phyloP scores from a whole-genome alignment of 1,140 invertebrate genomes.

The Diplogasteroides magnus region DNA sequence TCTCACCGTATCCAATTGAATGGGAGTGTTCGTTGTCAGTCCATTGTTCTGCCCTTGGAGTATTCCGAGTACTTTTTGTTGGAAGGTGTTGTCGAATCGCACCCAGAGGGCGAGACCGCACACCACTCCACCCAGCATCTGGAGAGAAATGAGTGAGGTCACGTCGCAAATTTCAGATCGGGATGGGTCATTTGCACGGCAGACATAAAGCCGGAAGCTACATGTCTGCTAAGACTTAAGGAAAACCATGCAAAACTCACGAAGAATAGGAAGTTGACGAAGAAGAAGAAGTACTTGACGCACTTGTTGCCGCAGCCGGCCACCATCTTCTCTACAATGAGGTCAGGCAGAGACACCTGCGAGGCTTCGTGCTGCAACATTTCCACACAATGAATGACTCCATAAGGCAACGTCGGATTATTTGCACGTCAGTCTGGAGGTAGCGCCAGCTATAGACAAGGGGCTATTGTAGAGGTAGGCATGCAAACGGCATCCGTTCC shows the following conservation, averaged over 20 bases:
- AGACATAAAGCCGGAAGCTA: too few species aligned
- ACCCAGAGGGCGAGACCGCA: constrained; percentile 24
- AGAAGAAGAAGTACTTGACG: constrained; percentile 28
- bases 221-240: neutral
- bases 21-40: too few species aligned
- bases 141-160: neutral
- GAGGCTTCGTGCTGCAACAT: too few species aligned
- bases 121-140: constrained; percentile 18
- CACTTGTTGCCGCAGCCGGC: constrained; percentile 27
- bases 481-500: too few species aligned
- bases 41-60: neutral
- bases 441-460: too few species aligned
- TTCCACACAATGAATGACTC: too few species aligned
- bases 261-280: constrained; percentile 25
- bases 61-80: neutral
- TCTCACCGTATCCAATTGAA: neutral
- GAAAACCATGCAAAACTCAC: constrained; percentile 11
- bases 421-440: too few species aligned
- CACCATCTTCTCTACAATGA: constrained; percentile 22
- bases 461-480: too few species aligned
- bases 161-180: too few species aligned
- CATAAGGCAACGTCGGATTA: too few species aligned
- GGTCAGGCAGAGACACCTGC: too few species aligned
- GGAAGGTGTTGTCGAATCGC: constrained; percentile 5
- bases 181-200: too few species aligned